Conservation (phyloP, 2,888 invertebrate genomes). For the Epinotia brunnichana region DNA sequence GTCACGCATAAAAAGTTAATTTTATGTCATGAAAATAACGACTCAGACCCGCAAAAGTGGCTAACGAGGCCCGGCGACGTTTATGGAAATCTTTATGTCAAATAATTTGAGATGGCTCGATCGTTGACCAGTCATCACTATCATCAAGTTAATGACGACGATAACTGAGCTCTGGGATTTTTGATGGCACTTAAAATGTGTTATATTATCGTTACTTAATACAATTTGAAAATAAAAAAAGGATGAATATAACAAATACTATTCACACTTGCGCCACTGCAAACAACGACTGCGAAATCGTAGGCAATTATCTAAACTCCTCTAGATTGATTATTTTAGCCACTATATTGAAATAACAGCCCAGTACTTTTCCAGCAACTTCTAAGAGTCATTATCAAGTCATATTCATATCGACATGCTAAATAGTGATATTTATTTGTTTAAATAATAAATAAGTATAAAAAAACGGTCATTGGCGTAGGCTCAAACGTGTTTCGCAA, state of each 20-base stretch:
- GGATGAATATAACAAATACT: background rate
- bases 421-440: conserved; percentile 5
- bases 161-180: background rate
- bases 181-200: background rate
- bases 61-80: conserved; percentile 61
- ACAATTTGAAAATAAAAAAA: background rate
- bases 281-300: background rate
- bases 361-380: background rate
- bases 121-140: conserved; percentile 25
- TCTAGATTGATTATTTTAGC: background rate
- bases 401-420: background rate
- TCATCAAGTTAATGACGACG: conserved; percentile 5
- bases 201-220: background rate
- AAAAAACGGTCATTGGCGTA: conserved; percentile 10
- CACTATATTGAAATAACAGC: background rate
- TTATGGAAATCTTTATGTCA: conserved; percentile 62
- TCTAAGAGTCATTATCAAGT: too few species aligned
- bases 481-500: conserved; percentile 7
- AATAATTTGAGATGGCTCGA: conserved; percentile 59
- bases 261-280: background rate
- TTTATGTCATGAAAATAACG: conserved; percentile 59
- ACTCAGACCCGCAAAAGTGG: conserved; percentile 64
- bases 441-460: conserved; percentile 6
- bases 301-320: background rate
- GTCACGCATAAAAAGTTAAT: conserved; percentile 54